Evolutionary conservation across 2,888 invertebrate genomes (phyloP), one percentile per base, ranked within the genome.

Genomic region (Prostheceraeus crozeri): DNA sequence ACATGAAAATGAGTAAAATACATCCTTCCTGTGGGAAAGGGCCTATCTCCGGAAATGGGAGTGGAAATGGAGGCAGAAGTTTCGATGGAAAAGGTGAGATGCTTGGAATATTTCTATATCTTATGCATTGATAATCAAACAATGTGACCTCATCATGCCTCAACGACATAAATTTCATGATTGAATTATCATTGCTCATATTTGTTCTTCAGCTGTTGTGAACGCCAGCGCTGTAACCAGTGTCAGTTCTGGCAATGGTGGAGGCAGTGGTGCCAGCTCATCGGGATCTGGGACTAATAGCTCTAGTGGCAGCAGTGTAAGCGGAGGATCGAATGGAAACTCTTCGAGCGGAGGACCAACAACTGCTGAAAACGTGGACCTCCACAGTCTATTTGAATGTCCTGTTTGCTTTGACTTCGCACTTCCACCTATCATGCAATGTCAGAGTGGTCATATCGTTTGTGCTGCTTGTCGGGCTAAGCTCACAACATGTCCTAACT

Each of bases 401-500:
- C 80, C 80, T 8, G 98, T 99, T 66, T 98, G 98, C 79, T 94
- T 98, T 78, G 98, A 99, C 79, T 96, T 94, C 82, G 96, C 96
- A 65, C 81, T 98, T 73, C 98, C 98, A 65, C 98, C 98, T 35
- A 98, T 99, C 70, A 82, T 94, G 76, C 96, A 96, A 67, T 98
- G 98, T 77, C 91, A 91, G 77, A 91, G 90, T 77, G 98, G 98
- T 63, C 98, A 98, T 80, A 83, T 98, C 71, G 93, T 98, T 62
- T 98, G 98, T 80, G 89, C 91, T 64, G 87, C 86, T 74, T 98
- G 98, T 79, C 83, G 96, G 64, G 91, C 93, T 59, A 98, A 96
- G 78, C 82, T 98, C 65, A 86, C 87, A 65, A 89, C 90, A 77
- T 98, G 98, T 78, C 98, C 98, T 45, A 96, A 94, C 63, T 98